A percentile compares a stretch with the other conserved stretches of the same genome.
These are phyloP conservation scores for Lepidotrigona ventralis DNA, from an alignment of 1,140 invertebrate species.

Conservation along the genomic window DNA sequence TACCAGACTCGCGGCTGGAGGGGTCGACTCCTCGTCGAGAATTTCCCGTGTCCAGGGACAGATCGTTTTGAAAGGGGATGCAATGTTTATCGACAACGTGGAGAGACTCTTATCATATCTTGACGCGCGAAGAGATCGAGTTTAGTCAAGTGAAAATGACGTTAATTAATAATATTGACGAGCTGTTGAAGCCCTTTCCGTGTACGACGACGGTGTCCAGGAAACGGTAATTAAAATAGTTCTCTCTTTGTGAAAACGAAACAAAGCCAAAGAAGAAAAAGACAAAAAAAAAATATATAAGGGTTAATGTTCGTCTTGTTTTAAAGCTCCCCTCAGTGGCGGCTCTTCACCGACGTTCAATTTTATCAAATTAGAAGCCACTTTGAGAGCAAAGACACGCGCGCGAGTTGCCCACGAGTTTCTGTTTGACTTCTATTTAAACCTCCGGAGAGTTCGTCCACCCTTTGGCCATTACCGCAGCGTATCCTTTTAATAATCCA, in stretches of 20 bases:
- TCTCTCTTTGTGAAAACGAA: too few species aligned
- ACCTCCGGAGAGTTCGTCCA: conserved; percentile 4
- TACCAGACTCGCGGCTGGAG: background rate
- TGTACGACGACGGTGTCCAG: background rate
- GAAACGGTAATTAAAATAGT: background rate
- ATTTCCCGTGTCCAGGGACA: background rate
- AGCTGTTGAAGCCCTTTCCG: background rate
- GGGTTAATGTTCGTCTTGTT: background rate
- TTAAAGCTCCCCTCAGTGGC: background rate
- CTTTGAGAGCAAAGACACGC: conserved; percentile 25
- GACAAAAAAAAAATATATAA: background rate
- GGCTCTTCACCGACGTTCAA: conserved; percentile 7
- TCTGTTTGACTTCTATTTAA: conserved; percentile 37
- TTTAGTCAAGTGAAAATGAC: background rate
- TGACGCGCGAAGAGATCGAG: background rate
- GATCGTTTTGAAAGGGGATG: too few species aligned
- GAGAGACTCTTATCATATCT: background rate
- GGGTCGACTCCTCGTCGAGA: background rate
- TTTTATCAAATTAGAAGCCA: conserved; percentile 33
- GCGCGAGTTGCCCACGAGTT: background rate
- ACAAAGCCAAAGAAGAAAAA: background rate
- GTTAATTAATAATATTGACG: conserved; percentile 9
- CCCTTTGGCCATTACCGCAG: conserved; percentile 3
- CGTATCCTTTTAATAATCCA: conserved; percentile 42
- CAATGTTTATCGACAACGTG: background rate